A percentile compares a stretch with the other conserved stretches of the same genome.
Evolutionary conservation across 2,113 vertebrate species (phyloP).

Genomic region (Takifugu bimaculatus): DNA sequence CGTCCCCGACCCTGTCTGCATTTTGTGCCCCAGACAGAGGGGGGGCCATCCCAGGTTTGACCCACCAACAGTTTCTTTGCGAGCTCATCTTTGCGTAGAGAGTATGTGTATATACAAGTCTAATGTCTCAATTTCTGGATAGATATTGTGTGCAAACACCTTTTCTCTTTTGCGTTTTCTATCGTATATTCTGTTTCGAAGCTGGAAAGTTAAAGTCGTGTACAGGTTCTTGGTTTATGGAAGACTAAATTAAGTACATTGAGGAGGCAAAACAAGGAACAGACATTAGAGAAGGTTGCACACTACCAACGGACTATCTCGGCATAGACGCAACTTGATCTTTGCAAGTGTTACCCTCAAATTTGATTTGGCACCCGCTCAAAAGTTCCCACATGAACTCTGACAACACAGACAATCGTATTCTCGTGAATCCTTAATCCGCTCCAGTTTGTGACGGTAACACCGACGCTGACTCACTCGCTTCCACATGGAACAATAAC

Average conservation of each 20-base stretch:
- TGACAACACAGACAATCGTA: constrained; percentile 56
- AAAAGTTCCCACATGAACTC: constrained; percentile 47
- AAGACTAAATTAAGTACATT: constrained; percentile 77
- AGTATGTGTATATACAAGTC: constrained; percentile 70
- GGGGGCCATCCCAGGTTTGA: constrained; percentile 29
- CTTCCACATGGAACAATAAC: constrained; percentile 48
- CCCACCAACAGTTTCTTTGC: constrained; percentile 38
- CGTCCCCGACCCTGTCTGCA: constrained; percentile 44
- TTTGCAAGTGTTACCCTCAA: constrained; percentile 33
- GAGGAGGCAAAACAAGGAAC: constrained; percentile 58
- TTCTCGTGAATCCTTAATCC: constrained; percentile 50
- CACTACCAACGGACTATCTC: constrained; percentile 48
- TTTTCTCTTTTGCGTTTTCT: constrained; percentile 59
- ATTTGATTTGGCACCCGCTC: constrained; percentile 33
- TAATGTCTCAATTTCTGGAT: constrained; percentile 65
- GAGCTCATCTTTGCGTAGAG: constrained; percentile 55
- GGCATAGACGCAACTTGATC: constrained; percentile 32
- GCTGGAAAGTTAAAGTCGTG: constrained; percentile 68
- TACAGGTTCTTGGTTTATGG: constrained; percentile 78
- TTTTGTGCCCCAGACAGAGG: constrained; percentile 33
- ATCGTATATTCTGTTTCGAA: constrained; percentile 70
- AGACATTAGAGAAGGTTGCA: constrained; percentile 55
- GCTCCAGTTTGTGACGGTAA: constrained; percentile 46
- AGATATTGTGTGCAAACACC: constrained; percentile 74
- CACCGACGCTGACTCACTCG: constrained; percentile 46